These are phyloP conservation scores for Caradrina clavipalpis DNA, from an alignment of 2,888 invertebrate genomes.

Conservation along the genomic window DNA sequence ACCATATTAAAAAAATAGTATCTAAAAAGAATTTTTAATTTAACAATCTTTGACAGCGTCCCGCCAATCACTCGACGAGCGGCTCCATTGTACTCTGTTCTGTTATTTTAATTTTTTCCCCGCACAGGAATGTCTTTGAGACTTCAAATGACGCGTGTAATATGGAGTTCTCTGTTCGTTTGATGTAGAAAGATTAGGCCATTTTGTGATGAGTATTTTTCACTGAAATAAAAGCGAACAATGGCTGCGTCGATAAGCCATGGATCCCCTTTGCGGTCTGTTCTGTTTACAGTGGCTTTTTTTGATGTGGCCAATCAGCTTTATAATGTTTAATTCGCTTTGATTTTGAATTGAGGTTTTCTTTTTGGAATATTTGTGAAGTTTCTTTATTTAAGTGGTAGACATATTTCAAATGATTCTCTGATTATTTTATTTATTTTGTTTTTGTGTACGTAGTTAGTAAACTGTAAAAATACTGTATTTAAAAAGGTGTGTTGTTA, in stretches of 20 bases:
- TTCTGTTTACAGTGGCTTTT: conserved; percentile 74
- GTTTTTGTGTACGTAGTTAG: neutral
- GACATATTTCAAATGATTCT: conserved; percentile 3
- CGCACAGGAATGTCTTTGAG: conserved; percentile 88
- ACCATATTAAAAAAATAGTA: conserved; percentile 43
- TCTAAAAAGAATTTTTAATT: conserved; percentile 84
- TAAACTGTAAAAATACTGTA: too few relatives aligned
- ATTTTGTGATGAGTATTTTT: conserved; percentile 87
- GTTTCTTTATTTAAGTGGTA: conserved; percentile 16
- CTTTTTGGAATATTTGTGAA: conserved; percentile 39
- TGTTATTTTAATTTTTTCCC: conserved; percentile 90
- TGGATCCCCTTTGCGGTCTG: conserved; percentile 80
- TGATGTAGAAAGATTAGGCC: conserved; percentile 88
- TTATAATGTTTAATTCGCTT: conserved; percentile 60
- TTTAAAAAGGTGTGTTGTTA: neutral
- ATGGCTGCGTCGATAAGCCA: conserved; percentile 77
- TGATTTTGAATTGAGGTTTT: conserved; percentile 51
- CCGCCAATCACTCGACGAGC: conserved; percentile 76
- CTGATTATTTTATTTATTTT: conserved; percentile 2
- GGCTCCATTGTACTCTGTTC: conserved; percentile 79
- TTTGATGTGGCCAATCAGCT: conserved; percentile 77
- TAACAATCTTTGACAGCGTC: conserved; percentile 71
- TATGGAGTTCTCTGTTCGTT: conserved; percentile 87
- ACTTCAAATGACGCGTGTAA: conserved; percentile 90
- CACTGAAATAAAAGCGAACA: conserved; percentile 81